A percentile compares a stretch with the other conserved stretches of the same genome.
These are phyloP conservation scores for Coremacera marginata DNA, from an alignment of 2,888 invertebrate genomes.

Conservation along the genomic window DNA sequence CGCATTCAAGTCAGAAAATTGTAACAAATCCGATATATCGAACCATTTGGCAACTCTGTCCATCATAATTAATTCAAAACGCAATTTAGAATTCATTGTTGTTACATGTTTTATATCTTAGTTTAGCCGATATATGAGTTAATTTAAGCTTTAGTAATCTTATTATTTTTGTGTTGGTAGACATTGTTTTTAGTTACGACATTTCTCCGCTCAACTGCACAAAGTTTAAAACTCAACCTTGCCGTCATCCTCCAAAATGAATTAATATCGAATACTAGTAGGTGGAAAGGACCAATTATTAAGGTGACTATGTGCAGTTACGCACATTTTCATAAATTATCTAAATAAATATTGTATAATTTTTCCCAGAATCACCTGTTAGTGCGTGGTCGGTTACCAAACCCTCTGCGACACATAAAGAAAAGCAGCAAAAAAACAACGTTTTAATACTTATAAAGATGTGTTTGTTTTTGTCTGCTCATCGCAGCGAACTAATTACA, in stretches of 20 bases:
- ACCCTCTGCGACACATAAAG: neutral
- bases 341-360: neutral
- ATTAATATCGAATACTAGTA: neutral
- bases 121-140: no score
- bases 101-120: no score
- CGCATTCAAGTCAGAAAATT: no score
- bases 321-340: conserved; percentile 2
- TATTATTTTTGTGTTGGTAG: neutral
- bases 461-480: neutral
- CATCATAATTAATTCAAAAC: no score
- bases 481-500: conserved; percentile 18
- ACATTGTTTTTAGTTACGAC: neutral
- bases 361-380: conserved; percentile 35
- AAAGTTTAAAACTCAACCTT: neutral
- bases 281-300: neutral
- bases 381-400: conserved; percentile 26
- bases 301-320: neutral
- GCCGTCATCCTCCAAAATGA: neutral
- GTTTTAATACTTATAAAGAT: neutral
- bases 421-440: neutral
- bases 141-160: no score
- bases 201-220: no score
- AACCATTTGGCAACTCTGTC: no score
- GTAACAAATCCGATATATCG: no score
- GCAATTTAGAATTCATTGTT: no score